Evolutionary conservation across 2,113 vertebrate species (phyloP).

Genomic region (Stictonetta naevosa): DNA sequence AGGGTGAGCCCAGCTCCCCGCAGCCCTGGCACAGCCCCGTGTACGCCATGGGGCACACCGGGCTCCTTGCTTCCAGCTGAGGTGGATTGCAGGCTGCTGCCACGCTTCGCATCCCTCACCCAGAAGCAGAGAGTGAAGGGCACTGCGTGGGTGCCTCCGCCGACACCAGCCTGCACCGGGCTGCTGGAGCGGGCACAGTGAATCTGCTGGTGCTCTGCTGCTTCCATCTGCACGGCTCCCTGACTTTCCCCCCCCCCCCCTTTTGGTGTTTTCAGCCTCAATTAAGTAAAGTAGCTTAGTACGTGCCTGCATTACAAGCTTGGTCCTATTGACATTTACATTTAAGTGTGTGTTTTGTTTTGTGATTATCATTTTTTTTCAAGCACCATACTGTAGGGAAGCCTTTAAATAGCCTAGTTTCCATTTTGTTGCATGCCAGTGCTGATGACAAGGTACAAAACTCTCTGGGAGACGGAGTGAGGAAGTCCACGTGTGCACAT

Average conservation of each 20-base stretch:
- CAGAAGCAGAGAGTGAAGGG: fast-evolving
- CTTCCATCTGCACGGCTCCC: neutral
- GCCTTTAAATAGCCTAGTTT: neutral
- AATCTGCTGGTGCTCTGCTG: neutral
- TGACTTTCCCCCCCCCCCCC: neutral
- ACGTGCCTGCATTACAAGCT: neutral
- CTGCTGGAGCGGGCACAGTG: neutral
- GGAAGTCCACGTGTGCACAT: neutral
- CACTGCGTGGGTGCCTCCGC: fast-evolving
- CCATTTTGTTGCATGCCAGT: conserved; percentile 16
- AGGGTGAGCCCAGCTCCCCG: neutral
- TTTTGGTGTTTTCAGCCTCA: neutral
- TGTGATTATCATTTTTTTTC: neutral
- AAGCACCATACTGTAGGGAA: neutral
- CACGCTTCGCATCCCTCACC: neutral
- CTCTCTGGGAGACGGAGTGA: neutral
- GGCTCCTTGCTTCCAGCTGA: neutral
- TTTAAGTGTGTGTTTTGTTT: neutral
- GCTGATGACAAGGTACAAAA: conserved; percentile 39
- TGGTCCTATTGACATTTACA: neutral
- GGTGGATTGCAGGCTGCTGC: neutral
- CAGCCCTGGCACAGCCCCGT: neutral
- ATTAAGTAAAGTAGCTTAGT: neutral
- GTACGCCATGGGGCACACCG: neutral
- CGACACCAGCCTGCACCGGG: neutral